Percentiles rank a stretch among this genome's conserved stretches.
Evolutionary conservation across 2,797 vertebrate species (phyloP).

Genomic region (Etheostoma perlongum): DNA sequence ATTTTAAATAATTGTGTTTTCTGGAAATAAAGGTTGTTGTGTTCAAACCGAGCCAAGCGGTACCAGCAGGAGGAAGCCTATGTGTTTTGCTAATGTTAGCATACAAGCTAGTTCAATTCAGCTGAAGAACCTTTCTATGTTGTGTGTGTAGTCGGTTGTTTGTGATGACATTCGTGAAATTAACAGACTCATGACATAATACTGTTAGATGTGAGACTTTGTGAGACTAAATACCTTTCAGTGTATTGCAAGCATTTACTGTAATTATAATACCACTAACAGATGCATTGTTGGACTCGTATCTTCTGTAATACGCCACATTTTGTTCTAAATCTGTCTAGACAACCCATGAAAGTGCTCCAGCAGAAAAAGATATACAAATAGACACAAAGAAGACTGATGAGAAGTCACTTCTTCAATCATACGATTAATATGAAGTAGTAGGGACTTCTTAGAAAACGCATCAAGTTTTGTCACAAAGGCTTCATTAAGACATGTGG

Average conservation of each 20-base stretch:
- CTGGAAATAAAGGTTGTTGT: not conserved
- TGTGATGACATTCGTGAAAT: too few relatives aligned
- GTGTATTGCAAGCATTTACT: not conserved
- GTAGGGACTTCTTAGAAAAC: constrained; percentile 39
- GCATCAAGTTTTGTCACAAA: constrained; percentile 44
- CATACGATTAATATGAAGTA: not conserved
- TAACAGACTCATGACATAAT: not conserved
- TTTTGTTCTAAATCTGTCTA: not conserved
- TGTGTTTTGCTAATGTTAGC: not conserved
- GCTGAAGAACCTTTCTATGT: not conserved
- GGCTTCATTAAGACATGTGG: constrained; percentile 43
- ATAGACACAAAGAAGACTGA: not conserved
- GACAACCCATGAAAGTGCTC: not conserved
- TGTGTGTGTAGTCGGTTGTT: not conserved
- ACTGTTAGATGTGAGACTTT: not conserved
- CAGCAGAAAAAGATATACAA: not conserved
- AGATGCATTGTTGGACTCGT: not conserved
- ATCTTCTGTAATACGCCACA: not conserved
- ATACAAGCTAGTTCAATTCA: not conserved
- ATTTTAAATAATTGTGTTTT: not conserved
- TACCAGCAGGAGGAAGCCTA: not conserved
- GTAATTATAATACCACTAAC: not conserved
- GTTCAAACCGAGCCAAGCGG: not conserved
- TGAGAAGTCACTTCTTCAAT: constrained; percentile 6
- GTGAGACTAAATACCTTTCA: constrained; percentile 1